Base-by-base conservation (phyloP, 2,113 vertebrate species). In the Laterallus jamaicensis region DNA sequence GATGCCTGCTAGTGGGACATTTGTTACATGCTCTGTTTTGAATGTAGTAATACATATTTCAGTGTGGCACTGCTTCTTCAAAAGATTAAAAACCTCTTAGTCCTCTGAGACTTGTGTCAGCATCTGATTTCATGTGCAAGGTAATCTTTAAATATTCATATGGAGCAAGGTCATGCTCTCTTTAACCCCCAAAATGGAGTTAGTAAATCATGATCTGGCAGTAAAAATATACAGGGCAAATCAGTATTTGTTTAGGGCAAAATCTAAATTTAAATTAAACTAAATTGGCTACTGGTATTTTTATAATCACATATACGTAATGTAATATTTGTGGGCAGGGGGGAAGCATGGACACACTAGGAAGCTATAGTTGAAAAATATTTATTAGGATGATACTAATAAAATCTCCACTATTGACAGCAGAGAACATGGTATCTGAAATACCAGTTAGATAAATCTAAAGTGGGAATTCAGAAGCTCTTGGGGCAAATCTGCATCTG, bases 81-180 rank as follows among this genome's bases (percentile, higher is more conserved):
- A 92, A 97, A 97, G 96, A 97, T 97, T 96, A 95, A 96, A 97
- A 97, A 95, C 77, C 95, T 88, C 85, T 86, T 77, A 88, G 85
- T 97, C 97, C 97, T 97, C 70, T 60, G 97, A 97, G 97, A 97
- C 92, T 97, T 95, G 94, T 97, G 95, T 97, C 97, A 97, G 97
- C 97, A 97, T 97, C 96, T 89, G 95, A 97, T 97, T 97, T 95
- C 93, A 77, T 93, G 95, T 32, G 77, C 96, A 93, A 68, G 26
- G 89, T 96, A 94, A 96, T 94, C 92, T 97, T 97, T 97, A 97
- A 96, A 86, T 95, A 96, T 95, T 95, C 94, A 96, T 96, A 88
- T 5, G 40, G 88, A 95, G 80, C 87, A 95, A 95, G 92, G 95
- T 93, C 90, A 60, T 50, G 94, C 88, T 97, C 82, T 94, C 90